Conservation (phyloP, 2,113 vertebrate species). For the Condylura cristata region DNA sequence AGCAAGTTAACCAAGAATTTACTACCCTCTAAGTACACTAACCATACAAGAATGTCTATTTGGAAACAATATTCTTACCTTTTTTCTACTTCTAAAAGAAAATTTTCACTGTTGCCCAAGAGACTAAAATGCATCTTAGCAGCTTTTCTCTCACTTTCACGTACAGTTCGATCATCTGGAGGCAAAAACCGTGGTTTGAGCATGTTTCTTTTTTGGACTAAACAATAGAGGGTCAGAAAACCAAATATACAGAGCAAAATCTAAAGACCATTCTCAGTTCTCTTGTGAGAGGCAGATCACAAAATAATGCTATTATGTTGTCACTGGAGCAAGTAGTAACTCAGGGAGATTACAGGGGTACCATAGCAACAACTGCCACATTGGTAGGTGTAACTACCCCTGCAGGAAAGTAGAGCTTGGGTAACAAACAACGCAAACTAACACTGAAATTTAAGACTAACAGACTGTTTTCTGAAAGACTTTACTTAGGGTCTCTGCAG, state of each 20-base stretch:
- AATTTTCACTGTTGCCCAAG: slow-evolving; percentile 66
- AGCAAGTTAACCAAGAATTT: slow-evolving; percentile 34
- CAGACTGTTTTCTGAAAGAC: slow-evolving; percentile 16
- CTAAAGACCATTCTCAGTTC: slow-evolving; percentile 41
- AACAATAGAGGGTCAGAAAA: slow-evolving; percentile 9
- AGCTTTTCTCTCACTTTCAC: slow-evolving; percentile 70
- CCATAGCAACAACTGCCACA: slow-evolving; percentile 54
- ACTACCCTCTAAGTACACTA: neutral
- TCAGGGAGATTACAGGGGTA: slow-evolving; percentile 37
- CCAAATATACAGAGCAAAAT: slow-evolving; percentile 56
- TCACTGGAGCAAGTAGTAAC: slow-evolving; percentile 63
- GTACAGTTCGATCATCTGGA: slow-evolving; percentile 60
- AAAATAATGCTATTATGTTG: slow-evolving; percentile 69
- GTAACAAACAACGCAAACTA: neutral
- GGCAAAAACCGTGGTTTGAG: slow-evolving; percentile 22
- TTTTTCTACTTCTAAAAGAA: slow-evolving; percentile 71
- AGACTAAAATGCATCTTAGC: slow-evolving; percentile 71
- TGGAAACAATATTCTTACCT: slow-evolving; percentile 71
- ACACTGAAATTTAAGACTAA: neutral
- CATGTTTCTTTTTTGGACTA: slow-evolving; percentile 2
- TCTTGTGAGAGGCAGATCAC: slow-evolving; percentile 58
- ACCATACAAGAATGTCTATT: neutral
- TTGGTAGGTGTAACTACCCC: neutral
- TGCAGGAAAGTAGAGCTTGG: neutral
- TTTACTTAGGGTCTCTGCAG: slow-evolving; percentile 35